Evolutionary conservation across 1,140 invertebrate species (phyloP).

Genomic region (Listronotus bonariensis): DNA sequence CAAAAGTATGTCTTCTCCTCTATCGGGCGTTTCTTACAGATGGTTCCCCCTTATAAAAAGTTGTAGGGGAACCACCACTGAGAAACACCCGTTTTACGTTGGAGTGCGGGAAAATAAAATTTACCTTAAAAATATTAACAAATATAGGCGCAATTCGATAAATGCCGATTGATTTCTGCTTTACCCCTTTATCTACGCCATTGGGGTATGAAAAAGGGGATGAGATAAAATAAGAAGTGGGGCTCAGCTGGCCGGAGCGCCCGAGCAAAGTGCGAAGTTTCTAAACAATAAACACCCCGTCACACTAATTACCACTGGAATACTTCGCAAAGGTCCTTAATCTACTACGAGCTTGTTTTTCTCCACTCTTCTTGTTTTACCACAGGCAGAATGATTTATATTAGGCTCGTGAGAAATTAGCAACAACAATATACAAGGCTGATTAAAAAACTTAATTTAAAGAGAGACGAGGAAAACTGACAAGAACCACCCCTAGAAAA

Average conservation of each 20-base stretch:
- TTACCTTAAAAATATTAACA: too few species aligned
- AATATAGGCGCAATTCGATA: neutral
- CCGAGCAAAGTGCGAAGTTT: slow-evolving; percentile 49
- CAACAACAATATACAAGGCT: slow-evolving; percentile 18
- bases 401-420: slow-evolving; percentile 28
- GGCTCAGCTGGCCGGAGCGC: slow-evolving; percentile 35
- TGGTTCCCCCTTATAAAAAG: too few species aligned
- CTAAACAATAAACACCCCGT: slow-evolving; percentile 48
- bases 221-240: slow-evolving; percentile 38
- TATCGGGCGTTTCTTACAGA: too few species aligned
- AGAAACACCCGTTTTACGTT: too few species aligned
- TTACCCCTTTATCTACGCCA: slow-evolving; percentile 25
- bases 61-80: too few species aligned
- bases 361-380: slow-evolving; percentile 32
- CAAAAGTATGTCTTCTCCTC: too few species aligned
- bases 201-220: slow-evolving; percentile 17
- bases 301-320: slow-evolving; percentile 46
- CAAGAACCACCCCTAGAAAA: too few species aligned
- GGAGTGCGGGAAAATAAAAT: too few species aligned
- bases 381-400: slow-evolving; percentile 35
- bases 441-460: slow-evolving; percentile 10
- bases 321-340: slow-evolving; percentile 42
- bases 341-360: slow-evolving; percentile 34
- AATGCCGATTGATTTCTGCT: neutral
- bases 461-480: too few species aligned